A percentile compares a stretch with the other conserved stretches of the same genome.
Conservation (phyloP, 2,888 invertebrate species). For the Tachina fera region DNA sequence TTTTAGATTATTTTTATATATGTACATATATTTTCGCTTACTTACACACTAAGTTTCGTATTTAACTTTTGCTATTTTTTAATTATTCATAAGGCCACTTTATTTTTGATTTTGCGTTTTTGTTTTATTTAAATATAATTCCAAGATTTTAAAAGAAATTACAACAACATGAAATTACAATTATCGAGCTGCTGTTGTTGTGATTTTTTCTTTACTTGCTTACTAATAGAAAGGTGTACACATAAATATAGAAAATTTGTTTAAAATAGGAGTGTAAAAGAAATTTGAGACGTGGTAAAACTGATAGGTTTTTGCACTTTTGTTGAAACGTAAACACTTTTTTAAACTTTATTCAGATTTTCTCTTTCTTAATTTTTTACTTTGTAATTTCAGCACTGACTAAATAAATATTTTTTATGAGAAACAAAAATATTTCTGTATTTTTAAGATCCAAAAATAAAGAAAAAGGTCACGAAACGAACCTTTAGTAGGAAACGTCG, state of each 20-base stretch:
- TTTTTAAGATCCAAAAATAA: constrained; percentile 51
- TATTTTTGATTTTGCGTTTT: constrained; percentile 34
- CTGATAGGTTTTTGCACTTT: constrained; percentile 29
- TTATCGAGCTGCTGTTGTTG: constrained; percentile 34
- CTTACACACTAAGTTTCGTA: constrained; percentile 44
- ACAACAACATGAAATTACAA: constrained; percentile 46
- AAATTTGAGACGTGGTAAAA: constrained; percentile 69
- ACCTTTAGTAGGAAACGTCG: constrained; percentile 65
- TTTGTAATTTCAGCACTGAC: constrained; percentile 13
- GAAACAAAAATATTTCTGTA: constrained; percentile 38
- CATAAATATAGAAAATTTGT: constrained; percentile 49
- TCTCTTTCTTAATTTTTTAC: background rate
- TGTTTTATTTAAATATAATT: constrained; percentile 51
- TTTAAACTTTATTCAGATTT: constrained; percentile 1
- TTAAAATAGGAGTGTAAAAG: constrained; percentile 45
- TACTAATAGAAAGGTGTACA: constrained; percentile 70
- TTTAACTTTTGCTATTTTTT: constrained; percentile 46
- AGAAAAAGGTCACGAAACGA: constrained; percentile 66
- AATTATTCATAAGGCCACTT: constrained; percentile 69
- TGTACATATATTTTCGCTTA: constrained; percentile 11
- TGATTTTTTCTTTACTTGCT: constrained; percentile 49
- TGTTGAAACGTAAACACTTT: constrained; percentile 7
- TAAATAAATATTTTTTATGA: constrained; percentile 2
- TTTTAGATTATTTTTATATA: constrained; percentile 24
- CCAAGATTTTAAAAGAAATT: constrained; percentile 47